These are phyloP conservation scores for Reinhardtius hippoglossoides DNA, from an alignment of 2,113 vertebrate species.

Conservation along the genomic window DNA sequence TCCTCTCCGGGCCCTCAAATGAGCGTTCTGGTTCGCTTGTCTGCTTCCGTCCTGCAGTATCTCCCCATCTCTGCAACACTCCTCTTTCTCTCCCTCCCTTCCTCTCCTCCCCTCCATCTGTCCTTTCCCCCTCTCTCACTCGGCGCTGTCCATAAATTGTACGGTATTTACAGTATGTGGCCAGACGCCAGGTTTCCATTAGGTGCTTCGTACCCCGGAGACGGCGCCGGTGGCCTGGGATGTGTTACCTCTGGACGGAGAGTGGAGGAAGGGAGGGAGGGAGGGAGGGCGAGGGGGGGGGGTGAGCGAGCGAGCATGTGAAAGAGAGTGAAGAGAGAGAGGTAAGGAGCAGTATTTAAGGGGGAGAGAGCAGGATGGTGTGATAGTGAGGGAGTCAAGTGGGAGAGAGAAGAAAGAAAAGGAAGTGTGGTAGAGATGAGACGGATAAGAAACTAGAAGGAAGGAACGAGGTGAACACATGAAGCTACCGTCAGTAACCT, in stretches of 20 bases:
- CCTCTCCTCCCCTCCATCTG: conserved; percentile 8
- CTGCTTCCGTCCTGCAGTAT: conserved; percentile 43
- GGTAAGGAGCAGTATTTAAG: conserved; percentile 27
- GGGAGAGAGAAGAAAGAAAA: conserved; percentile 21
- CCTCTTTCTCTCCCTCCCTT: conserved; percentile 16
- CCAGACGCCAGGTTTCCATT: conserved; percentile 80
- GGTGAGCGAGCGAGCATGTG: conserved; percentile 21
- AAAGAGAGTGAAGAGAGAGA: conserved; percentile 11
- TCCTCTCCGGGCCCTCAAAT: conserved; percentile 36
- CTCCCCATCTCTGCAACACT: conserved; percentile 47
- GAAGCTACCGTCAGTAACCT: neutral
- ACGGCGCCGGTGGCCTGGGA: conserved; percentile 74
- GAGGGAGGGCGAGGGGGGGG: neutral
- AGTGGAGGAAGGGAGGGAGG: neutral
- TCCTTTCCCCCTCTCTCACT: conserved; percentile 19
- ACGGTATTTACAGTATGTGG: conserved; percentile 79
- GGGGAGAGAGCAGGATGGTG: conserved; percentile 26
- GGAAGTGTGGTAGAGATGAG: conserved; percentile 2
- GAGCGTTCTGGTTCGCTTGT: conserved; percentile 31
- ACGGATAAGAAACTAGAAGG: conserved; percentile 8
- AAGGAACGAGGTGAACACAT: neutral
- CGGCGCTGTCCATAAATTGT: conserved; percentile 71
- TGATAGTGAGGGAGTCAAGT: conserved; percentile 46
- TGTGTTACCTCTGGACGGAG: conserved; percentile 72
- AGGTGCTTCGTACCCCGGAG: conserved; percentile 75